Evolutionary conservation across 2,888 invertebrate species (phyloP), one percentile per base, ranked within the genome.

Genomic region (Caenorhabditis sp.): DNA sequence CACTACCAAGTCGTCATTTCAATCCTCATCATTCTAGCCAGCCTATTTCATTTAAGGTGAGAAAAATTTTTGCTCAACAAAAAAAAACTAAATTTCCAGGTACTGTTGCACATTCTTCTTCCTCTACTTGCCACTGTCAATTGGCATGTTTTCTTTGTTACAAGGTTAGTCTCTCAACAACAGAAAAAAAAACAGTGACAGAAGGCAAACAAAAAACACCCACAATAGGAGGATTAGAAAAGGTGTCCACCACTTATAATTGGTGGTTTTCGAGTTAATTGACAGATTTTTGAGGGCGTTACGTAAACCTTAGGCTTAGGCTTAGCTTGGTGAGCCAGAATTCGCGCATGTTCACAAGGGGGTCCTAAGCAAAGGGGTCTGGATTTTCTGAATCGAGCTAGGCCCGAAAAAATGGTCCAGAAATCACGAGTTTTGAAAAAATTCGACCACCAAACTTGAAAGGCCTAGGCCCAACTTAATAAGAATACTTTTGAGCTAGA

Each of bases 61-160:
- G 10, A 17, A 3, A n/a, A 21, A 50, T 50, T 4, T 50, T 50
- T 50, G 5, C 50, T 31, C 31, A 31, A 31, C 4, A 31, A 6
- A 4, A 31, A 31, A 31, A 6, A 31, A 31, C 4, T 31, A 6
- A 31, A 31, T 24, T 53, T 54, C 27, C 58, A 69, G 76, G 6
- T 81, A 68, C 58, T 82, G 82, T 50, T 82, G 82, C 64, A 76
- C 80, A 12, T 81, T 78, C 69, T 80, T 79, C 72, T 82, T 80
- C 53, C 61, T 77, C 12, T 69, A 70, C 26, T 61, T 82, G 0
- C 82, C 82, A 6, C 58, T 76, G 6, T 64, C 75, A 10, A 72
- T 76, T 17, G 82, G 80, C 8, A 1, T 71, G 2, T 80, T 71
- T 36, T 71, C 76, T 2, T 53, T 80, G 5, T 49, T 77, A 1